Percentiles rank a stretch among this genome's conserved stretches.
These are phyloP conservation scores for Aethina tumida DNA, from an alignment of 1,140 invertebrate species.

Conservation along the genomic window DNA sequence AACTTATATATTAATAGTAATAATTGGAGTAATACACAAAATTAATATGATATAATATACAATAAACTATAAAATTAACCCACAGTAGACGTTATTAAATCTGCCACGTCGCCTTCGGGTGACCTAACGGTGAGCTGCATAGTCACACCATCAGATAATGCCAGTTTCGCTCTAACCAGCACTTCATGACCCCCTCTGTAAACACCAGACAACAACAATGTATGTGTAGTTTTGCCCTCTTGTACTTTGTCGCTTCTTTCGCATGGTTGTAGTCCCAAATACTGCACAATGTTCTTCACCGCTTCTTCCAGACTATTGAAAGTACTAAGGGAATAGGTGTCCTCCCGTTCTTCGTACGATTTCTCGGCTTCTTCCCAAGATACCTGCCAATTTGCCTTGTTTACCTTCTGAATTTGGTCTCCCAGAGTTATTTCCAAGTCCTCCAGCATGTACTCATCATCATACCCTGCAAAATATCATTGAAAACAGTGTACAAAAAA, in stretches of 20 bases:
- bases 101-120: conserved; percentile 58
- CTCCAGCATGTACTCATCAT: conserved; percentile 70
- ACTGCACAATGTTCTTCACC: conserved; percentile 76
- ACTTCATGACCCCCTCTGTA: conserved; percentile 86
- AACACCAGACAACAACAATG: conserved; percentile 69
- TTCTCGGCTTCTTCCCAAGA: conserved; percentile 56
- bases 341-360: conserved; percentile 67
- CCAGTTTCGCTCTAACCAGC: conserved; percentile 75
- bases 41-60: conserved; percentile 1
- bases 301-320: conserved; percentile 77
- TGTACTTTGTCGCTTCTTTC: conserved; percentile 78
- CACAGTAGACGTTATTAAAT: conserved; percentile 77
- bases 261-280: conserved; percentile 80
- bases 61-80: conserved; percentile 47
- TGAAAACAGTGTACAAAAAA: not conserved
- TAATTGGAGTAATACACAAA: not conserved
- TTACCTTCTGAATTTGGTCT: conserved; percentile 85
- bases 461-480: conserved; percentile 35
- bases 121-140: conserved; percentile 60
- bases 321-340: conserved; percentile 79
- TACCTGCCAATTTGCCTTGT: conserved; percentile 68
- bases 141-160: conserved; percentile 63
- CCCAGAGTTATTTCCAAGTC: conserved; percentile 83
- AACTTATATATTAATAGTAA: not conserved
- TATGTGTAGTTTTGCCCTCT: conserved; percentile 75